Conservation (phyloP, 2,113 vertebrate species). For the Oxygymnocypris stewartii region DNA sequence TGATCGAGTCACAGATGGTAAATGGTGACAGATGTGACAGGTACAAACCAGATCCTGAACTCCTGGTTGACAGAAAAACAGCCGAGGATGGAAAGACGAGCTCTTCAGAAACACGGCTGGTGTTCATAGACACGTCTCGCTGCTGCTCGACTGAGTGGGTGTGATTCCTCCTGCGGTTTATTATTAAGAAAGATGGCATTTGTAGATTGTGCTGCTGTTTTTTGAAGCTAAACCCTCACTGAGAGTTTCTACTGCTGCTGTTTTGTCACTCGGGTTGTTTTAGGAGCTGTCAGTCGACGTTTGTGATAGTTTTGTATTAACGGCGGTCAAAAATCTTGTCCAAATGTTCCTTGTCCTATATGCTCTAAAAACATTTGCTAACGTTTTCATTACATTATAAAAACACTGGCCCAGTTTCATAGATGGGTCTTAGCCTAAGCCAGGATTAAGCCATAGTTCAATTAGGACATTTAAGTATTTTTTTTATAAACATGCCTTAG, state of each 20-base stretch:
- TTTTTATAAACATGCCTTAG: too few species aligned
- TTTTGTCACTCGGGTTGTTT: not conserved
- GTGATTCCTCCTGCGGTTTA: not conserved
- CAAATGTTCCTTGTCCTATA: not conserved
- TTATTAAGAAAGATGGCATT: slow-evolving; percentile 22
- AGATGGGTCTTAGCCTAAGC: too few species aligned
- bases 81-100: not conserved
- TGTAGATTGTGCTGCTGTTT: not conserved
- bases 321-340: not conserved
- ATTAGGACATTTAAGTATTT: too few species aligned
- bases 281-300: not conserved
- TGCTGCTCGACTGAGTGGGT: not conserved
- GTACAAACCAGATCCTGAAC: slow-evolving; percentile 61
- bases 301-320: not conserved
- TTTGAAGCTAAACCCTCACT: not conserved
- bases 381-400: too few species aligned
- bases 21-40: slow-evolving; percentile 62
- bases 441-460: too few species aligned
- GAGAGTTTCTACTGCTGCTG: not conserved
- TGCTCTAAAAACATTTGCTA: too few species aligned
- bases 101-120: not conserved
- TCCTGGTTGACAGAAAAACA: slow-evolving; percentile 54
- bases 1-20: slow-evolving; percentile 38
- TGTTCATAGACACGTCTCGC: slow-evolving; percentile 1
- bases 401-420: too few species aligned